Evolutionary conservation across 2,888 invertebrate species (phyloP).

Genomic region (Bibio marci): DNA sequence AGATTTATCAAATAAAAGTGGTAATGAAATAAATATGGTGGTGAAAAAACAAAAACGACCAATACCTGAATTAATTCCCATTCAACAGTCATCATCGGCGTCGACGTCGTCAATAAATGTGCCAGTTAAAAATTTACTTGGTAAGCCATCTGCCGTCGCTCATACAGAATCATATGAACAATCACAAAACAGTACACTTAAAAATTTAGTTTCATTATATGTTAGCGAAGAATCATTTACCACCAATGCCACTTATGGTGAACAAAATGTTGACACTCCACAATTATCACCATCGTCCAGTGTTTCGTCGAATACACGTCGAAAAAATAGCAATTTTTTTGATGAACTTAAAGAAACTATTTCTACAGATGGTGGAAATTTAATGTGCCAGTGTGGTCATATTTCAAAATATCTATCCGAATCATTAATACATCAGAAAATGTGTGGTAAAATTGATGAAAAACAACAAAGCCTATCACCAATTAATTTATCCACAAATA

Average conservation of each 20-base stretch:
- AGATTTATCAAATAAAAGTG: conserved; percentile 28
- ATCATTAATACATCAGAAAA: conserved; percentile 60
- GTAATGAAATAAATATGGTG: no score
- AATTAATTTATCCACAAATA: conserved; percentile 22
- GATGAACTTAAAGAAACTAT: conserved; percentile 64
- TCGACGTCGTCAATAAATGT: conserved; percentile 17
- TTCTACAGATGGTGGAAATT: conserved; percentile 43
- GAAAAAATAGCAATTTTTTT: conserved; percentile 57
- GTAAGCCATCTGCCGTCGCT: no score
- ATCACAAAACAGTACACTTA: conserved; percentile 31
- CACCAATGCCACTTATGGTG: neutral
- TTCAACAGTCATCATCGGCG: conserved; percentile 33
- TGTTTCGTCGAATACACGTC: conserved; percentile 13
- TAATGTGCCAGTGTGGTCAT: conserved; percentile 56
- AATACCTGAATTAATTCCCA: conserved; percentile 59
- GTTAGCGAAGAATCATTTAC: conserved; percentile 1
- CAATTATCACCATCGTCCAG: conserved; percentile 20
- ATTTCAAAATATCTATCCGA: conserved; percentile 68
- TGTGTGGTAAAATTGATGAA: conserved; percentile 27
- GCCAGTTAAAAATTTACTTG: neutral
- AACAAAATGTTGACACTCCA: conserved; percentile 15
- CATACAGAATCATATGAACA: conserved; percentile 27
- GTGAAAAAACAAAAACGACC: conserved; percentile 38
- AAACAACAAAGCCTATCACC: conserved; percentile 22
- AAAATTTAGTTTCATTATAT: conserved; percentile 35